phyloP scores from a whole-genome alignment of 2,797 vertebrate genomes.

The Rhodeus uyekii region DNA sequence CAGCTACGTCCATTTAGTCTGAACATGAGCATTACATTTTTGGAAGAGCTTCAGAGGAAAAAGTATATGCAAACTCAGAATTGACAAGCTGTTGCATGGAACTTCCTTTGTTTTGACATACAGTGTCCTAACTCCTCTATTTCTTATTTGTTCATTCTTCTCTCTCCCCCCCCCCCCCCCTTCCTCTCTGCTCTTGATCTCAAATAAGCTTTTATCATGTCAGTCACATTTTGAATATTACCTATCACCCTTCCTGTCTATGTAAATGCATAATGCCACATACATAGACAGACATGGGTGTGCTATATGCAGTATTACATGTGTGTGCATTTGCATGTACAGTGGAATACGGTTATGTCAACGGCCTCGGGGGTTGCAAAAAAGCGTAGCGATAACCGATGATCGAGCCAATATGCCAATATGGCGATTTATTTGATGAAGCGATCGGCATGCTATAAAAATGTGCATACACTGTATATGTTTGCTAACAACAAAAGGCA shows the following conservation, averaged over 20 bases:
- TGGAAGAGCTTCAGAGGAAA: slow-evolving; percentile 54
- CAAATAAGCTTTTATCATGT: slow-evolving; percentile 68
- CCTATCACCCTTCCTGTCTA: slow-evolving; percentile 49
- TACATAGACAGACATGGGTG: slow-evolving; percentile 1
- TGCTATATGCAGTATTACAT: not conserved
- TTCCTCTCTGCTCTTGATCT: slow-evolving; percentile 66
- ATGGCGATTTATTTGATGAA: too few relatives aligned
- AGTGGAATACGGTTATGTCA: too few relatives aligned
- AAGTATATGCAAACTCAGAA: slow-evolving; percentile 21
- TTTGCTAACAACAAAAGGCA: too few relatives aligned
- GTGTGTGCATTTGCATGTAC: not conserved
- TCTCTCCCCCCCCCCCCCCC: slow-evolving; percentile 56
- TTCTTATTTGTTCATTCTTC: slow-evolving; percentile 63
- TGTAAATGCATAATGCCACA: slow-evolving; percentile 41
- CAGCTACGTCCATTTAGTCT: not conserved
- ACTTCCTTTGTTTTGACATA: slow-evolving; percentile 59
- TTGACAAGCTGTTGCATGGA: slow-evolving; percentile 18
- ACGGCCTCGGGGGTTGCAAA: too few relatives aligned
- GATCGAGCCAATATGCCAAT: too few relatives aligned
- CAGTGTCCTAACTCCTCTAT: slow-evolving; percentile 60
- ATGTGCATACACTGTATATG: too few relatives aligned
- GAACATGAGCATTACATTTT: not conserved
- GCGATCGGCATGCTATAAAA: too few relatives aligned
- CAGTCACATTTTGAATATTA: slow-evolving; percentile 55
- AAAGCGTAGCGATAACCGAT: too few relatives aligned